These are phyloP conservation scores for Leptoteleia sp. DNA, from an alignment of 1,140 invertebrate species.

Conservation along the genomic window DNA sequence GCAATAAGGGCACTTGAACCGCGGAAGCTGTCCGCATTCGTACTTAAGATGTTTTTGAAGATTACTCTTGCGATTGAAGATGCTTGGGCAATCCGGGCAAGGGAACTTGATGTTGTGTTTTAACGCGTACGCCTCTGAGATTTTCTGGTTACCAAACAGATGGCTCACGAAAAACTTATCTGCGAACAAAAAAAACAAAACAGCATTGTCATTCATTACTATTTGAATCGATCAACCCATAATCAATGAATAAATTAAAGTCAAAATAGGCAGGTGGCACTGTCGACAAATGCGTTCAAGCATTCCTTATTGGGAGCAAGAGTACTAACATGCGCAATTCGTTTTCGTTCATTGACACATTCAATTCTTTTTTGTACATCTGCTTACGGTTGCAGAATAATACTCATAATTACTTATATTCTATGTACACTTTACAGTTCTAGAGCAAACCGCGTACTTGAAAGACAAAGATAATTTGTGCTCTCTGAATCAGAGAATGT, in stretches of 20 bases:
- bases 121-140: slow-evolving; percentile 38
- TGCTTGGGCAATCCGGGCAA: slow-evolving; percentile 80
- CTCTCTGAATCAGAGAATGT: too few species aligned
- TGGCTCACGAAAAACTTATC: slow-evolving; percentile 51
- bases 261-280: slow-evolving; percentile 11
- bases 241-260: slow-evolving; percentile 18
- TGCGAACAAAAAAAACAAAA: slow-evolving; percentile 67
- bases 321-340: slow-evolving; percentile 15
- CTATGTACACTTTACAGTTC: slow-evolving; percentile 10
- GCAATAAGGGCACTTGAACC: slow-evolving; percentile 82
- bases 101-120: slow-evolving; percentile 65
- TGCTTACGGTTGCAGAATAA: not conserved
- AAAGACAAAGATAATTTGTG: too few species aligned
- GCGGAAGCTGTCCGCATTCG: slow-evolving; percentile 82
- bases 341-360: slow-evolving; percentile 2
- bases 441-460: too few species aligned
- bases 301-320: slow-evolving; percentile 18
- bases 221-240: not conserved
- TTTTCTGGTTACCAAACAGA: slow-evolving; percentile 35
- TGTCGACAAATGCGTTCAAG: slow-evolving; percentile 11
- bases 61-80: slow-evolving; percentile 80
- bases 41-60: slow-evolving; percentile 81
- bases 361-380: slow-evolving; percentile 1
- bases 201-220: slow-evolving; percentile 34
- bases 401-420: slow-evolving; percentile 8